Evolutionary conservation across 2,888 invertebrate genomes (phyloP), one percentile per base, ranked within the genome.

Genomic region (Phengaris alcon): DNA sequence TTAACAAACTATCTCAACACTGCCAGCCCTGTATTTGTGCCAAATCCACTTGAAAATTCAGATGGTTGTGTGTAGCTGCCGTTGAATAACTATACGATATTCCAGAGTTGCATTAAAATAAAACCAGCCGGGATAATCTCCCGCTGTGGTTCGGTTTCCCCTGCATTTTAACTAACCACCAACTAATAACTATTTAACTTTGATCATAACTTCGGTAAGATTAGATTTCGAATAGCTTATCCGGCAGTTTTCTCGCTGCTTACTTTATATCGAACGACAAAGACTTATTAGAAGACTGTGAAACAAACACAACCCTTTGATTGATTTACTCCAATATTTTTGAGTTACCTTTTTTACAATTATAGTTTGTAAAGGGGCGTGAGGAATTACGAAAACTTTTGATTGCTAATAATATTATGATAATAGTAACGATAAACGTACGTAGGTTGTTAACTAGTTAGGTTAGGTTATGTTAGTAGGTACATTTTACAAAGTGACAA

Each of bases 11-110:
- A 15, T 48, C n/a, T 48, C 9, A 13, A 1, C 8, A 70, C 10
- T 1, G 52, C 9, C 54, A 72, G 35, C 72, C 72, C 72, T 72
- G 35, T 51, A 52, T 54, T 72, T 54, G 72, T 54, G 54, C n/a
- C 72, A 72, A 72, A 72, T 72, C 72, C 72, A 52, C 72, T 72
- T 72, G 72, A 72, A 72, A 54, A 72, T 72, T 72, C 54, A 72
- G 72, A 72, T 54, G 52, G 72, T 35, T 72, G 72, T 72, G 35
- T 72, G 35, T 54, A 72, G 72, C 72, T 13, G 72, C 72, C 48
- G 51, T 51, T 48, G 72, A 72, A 72, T 72, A 72, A 72, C 72
- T 35, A 72, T 72, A 72, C 72, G 51, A 52, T 72, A 72, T 72
- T 72, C 54, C 52, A 72, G 72, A 72, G 52, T 54, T 54, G 51